These are phyloP conservation scores for Clepsis dumicolana DNA, from an alignment of 2,888 invertebrate species.

Conservation along the genomic window DNA sequence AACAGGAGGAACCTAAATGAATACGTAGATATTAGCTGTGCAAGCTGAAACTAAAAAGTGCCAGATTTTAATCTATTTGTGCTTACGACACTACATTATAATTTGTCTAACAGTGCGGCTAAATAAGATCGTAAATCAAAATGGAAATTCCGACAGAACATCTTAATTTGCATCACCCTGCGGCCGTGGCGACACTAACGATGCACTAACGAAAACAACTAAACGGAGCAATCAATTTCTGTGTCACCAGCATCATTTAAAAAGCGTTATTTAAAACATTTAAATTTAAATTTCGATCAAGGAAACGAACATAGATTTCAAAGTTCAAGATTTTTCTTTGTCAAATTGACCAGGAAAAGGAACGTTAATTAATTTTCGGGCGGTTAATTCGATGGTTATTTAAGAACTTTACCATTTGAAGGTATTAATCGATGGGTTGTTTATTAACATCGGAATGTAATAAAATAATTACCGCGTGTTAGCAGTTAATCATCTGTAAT, in stretches of 20 bases:
- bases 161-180: conserved; percentile 81
- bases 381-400: conserved; percentile 31
- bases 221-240: conserved; percentile 77
- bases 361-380: conserved; percentile 15
- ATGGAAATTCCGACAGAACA: conserved; percentile 70
- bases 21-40: neutral
- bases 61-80: conserved; percentile 5
- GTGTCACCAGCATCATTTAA: conserved; percentile 71
- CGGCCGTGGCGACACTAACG: conserved; percentile 77
- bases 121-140: conserved; percentile 76
- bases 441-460: conserved; percentile 78
- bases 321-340: conserved; percentile 39
- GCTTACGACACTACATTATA: conserved; percentile 28
- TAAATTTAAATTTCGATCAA: conserved; percentile 64
- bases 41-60: conserved; percentile 14
- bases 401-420: conserved; percentile 57
- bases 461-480: conserved; percentile 77
- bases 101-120: conserved; percentile 52
- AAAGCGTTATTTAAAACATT: conserved; percentile 65
- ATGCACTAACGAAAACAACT: conserved; percentile 77
- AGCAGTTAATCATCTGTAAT: conserved; percentile 78
- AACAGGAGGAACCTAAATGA: neutral
- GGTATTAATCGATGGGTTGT: conserved; percentile 67
- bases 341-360: conserved; percentile 35
- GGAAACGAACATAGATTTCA: conserved; percentile 35